A percentile compares a stretch with the other conserved stretches of the same genome.
phyloP scores from a whole-genome alignment of 1,140 invertebrate genomes.

The Anthonomus grandis region DNA sequence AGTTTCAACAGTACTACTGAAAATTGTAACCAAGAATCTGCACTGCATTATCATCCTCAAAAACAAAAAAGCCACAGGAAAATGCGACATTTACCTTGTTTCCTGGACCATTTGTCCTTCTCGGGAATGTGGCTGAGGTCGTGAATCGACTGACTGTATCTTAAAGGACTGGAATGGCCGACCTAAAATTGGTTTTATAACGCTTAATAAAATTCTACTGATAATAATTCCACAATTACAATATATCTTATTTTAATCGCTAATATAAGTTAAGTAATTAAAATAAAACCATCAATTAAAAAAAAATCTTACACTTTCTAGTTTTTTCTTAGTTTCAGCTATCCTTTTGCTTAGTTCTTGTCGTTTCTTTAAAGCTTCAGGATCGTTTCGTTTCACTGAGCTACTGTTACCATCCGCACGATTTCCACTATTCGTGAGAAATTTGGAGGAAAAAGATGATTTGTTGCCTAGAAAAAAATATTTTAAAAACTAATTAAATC shows the following conservation, averaged over 20 bases:
- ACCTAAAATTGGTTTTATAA: slow-evolving; percentile 55
- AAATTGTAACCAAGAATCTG: too few species aligned
- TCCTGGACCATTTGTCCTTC: slow-evolving; percentile 51
- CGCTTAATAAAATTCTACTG: background rate
- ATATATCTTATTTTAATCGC: too few species aligned
- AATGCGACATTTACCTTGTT: slow-evolving; percentile 45
- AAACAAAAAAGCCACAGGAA: too few species aligned
- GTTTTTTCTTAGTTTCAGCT: slow-evolving; percentile 80
- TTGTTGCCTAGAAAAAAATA: slow-evolving; percentile 34
- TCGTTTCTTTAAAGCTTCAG: slow-evolving; percentile 67
- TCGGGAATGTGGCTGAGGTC: slow-evolving; percentile 65
- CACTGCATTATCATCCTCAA: too few species aligned
- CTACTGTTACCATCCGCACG: slow-evolving; percentile 55
- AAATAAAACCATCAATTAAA: background rate
- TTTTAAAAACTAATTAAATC: too few species aligned
- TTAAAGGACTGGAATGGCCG: slow-evolving; percentile 69
- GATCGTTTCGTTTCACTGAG: slow-evolving; percentile 58
- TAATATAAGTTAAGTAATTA: background rate
- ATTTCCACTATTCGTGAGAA: slow-evolving; percentile 46
- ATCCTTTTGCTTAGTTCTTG: slow-evolving; percentile 82
- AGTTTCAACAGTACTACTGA: too few species aligned
- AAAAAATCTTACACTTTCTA: slow-evolving; percentile 74
- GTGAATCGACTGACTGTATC: slow-evolving; percentile 78
- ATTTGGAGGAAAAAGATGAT: slow-evolving; percentile 43
- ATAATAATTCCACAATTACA: background rate